These are phyloP conservation scores for Sebastes kiyomatsui DNA, from an alignment of 2,797 vertebrate species.

Conservation along the genomic window DNA sequence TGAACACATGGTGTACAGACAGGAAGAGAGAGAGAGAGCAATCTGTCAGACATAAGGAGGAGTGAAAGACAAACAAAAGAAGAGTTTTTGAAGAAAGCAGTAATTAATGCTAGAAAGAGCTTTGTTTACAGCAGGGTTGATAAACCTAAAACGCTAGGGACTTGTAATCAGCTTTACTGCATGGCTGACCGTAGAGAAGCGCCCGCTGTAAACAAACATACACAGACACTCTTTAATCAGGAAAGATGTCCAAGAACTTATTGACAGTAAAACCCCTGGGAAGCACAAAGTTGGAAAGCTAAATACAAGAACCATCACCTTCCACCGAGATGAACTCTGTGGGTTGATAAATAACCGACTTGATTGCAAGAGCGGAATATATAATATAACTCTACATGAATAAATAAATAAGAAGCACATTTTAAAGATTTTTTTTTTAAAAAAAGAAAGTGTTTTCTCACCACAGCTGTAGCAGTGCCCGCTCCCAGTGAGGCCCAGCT, in stretches of 20 bases:
- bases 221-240: constrained; percentile 19
- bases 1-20: constrained; percentile 45
- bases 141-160: constrained; percentile 58
- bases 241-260: constrained; percentile 28
- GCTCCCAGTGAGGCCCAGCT: constrained; percentile 91
- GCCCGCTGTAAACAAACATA: constrained; percentile 19
- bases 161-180: constrained; percentile 77
- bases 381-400: neutral
- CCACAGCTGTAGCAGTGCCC: constrained; percentile 86
- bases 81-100: constrained; percentile 31
- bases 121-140: constrained; percentile 62
- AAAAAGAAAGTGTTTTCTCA: constrained; percentile 75
- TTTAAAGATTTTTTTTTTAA: neutral
- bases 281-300: neutral
- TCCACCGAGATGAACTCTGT: neutral
- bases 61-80: constrained; percentile 15
- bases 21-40: constrained; percentile 21
- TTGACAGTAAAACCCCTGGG: neutral
- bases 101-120: constrained; percentile 59
- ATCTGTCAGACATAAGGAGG: constrained; percentile 48
- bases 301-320: neutral
- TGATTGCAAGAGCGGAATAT: neutral
- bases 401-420: neutral
- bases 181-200: constrained; percentile 44
- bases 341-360: neutral